These are phyloP conservation scores for Vandiemenella viatica DNA, from an alignment of 2,888 invertebrate genomes.

Conservation along the genomic window DNA sequence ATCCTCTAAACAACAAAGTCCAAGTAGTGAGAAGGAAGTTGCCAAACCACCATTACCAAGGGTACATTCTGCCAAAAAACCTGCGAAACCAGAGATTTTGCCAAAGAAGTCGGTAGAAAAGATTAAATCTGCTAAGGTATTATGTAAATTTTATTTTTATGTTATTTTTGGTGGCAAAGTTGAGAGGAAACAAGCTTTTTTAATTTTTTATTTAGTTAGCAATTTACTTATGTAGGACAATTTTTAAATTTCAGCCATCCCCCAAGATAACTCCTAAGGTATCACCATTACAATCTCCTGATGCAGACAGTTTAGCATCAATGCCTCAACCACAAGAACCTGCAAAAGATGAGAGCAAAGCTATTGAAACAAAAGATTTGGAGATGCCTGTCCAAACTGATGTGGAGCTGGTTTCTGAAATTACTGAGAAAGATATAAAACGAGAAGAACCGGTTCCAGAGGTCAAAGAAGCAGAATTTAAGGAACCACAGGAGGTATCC, in stretches of 20 bases:
- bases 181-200: no score
- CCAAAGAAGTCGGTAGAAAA: slow-evolving; percentile 10
- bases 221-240: background rate
- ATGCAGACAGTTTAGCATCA: slow-evolving; percentile 28
- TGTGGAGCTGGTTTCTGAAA: background rate
- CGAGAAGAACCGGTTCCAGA: background rate
- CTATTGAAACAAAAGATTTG: background rate
- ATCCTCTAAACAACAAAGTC: slow-evolving; percentile 7
- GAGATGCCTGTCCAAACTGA: background rate
- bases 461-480: background rate
- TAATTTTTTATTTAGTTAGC: no score
- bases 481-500: background rate
- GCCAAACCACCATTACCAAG: slow-evolving; percentile 42
- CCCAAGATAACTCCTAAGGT: slow-evolving; percentile 33
- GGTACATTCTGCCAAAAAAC: slow-evolving; percentile 33
- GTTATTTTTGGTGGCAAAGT: no score
- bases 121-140: slow-evolving; percentile 14
- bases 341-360: slow-evolving; percentile 3
- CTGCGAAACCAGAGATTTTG: slow-evolving; percentile 12
- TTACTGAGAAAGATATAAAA: slow-evolving; percentile 1
- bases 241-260: slow-evolving; percentile 22
- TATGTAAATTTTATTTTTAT: background rate
- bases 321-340: slow-evolving; percentile 18
- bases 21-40: slow-evolving; percentile 10
- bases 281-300: slow-evolving; percentile 41